phyloP scores from a whole-genome alignment of 2,888 invertebrate genomes.

The Cryptocephalus primarius region DNA sequence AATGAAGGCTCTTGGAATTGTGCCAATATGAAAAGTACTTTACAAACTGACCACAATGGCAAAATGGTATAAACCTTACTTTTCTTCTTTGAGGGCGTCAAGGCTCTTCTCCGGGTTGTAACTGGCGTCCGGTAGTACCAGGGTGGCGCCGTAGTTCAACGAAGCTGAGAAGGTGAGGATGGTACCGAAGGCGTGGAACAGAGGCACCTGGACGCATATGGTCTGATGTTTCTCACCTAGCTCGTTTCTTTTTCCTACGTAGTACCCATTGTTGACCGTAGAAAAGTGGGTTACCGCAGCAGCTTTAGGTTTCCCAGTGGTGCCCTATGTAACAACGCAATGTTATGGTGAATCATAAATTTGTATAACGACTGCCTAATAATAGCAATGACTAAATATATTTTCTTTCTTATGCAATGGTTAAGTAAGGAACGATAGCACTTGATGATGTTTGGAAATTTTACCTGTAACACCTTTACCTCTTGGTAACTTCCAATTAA shows the following conservation, averaged over 20 bases:
- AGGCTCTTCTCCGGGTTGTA: conserved; percentile 54
- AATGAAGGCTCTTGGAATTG: no score
- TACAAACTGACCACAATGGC: no score
- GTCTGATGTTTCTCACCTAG: conserved; percentile 39
- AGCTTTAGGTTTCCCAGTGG: conserved; percentile 62
- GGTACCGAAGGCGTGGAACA: conserved; percentile 76
- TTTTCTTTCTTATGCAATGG: no score
- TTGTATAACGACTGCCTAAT: no score
- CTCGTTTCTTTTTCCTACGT: conserved; percentile 44
- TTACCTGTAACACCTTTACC: no score
- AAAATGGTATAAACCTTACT: conserved; percentile 36
- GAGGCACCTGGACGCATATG: conserved; percentile 58
- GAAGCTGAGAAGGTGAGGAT: conserved; percentile 48
- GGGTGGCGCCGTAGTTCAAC: conserved; percentile 48
- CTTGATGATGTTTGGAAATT: no score
- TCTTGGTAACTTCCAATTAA: no score
- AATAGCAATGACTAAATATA: no score
- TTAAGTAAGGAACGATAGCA: no score
- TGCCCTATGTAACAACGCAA: conserved; percentile 29
- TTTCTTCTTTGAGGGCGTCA: conserved; percentile 53
- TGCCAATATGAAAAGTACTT: no score
- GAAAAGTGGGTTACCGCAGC: conserved; percentile 58
- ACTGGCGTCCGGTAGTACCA: conserved; percentile 47
- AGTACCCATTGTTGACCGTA: conserved; percentile 64
- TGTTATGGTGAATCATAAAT: no score